These are phyloP conservation scores for Ctenoplectra terminalis DNA, from an alignment of 1,140 invertebrate species.

Conservation along the genomic window DNA sequence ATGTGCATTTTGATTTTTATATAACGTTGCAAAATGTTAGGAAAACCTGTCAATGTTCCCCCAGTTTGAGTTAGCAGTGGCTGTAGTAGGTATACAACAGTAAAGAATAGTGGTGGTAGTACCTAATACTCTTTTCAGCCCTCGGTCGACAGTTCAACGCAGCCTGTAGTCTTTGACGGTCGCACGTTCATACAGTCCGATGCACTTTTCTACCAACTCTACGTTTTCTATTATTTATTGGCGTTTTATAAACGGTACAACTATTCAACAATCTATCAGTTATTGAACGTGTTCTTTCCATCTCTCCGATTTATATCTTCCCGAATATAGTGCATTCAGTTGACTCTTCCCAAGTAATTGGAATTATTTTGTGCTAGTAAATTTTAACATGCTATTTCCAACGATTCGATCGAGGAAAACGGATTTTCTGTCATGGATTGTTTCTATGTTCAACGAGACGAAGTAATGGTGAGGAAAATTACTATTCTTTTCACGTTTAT, in stretches of 20 bases:
- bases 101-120: conserved; percentile 51
- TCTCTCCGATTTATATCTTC: background rate
- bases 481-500: background rate
- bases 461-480: conserved; percentile 19
- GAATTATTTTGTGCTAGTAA: background rate
- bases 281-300: background rate
- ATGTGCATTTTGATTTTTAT: too few species aligned
- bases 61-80: conserved; percentile 32
- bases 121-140: conserved; percentile 76
- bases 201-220: conserved; percentile 34
- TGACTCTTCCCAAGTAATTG: background rate
- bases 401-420: too few species aligned
- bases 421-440: background rate
- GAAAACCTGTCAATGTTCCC: too few species aligned
- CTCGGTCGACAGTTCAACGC: conserved; percentile 72
- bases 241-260: conserved; percentile 8
- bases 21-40: background rate
- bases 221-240: background rate
- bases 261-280: background rate
- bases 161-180: conserved; percentile 73
- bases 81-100: conserved; percentile 27
- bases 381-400: background rate
- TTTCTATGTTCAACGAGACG: too few species aligned
- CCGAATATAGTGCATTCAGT: background rate
- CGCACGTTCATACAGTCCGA: conserved; percentile 37